Base-by-base conservation (phyloP, 2,797 vertebrate species). In the Molossus molossus region DNA sequence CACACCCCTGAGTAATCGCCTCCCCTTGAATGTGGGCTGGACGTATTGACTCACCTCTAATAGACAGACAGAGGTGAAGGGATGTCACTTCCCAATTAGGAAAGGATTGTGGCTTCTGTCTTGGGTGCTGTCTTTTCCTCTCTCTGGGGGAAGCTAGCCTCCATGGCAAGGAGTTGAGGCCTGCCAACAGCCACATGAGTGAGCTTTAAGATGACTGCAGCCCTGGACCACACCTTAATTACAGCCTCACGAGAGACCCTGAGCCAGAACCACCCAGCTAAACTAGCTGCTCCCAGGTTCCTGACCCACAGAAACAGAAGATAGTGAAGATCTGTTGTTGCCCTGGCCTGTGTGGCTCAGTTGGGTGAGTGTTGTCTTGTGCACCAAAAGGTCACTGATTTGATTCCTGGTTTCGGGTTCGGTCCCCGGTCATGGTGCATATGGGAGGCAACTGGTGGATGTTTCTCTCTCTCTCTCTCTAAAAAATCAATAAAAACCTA, bases 61-160 rank as follows among this genome's bases (percentile, higher is more conserved):
- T 14, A 57, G 62, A 45, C 5, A 53, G 53, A 50, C 21, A 81
- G n/a, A 45, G 75, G 58, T 53, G 29, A 87, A 21, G 37, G 79
- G 53, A 58, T n/a, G 14, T 60, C 10, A 21, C 40, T 91, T 93
- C 15, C 40, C 53, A 87, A 55, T 94, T 90, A 37, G 75, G 70
- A 65, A 84, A 85, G 82, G 67, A 83, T 67, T 13, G 20, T 60
- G 62, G 45, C n/a, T 77, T 93, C 92, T 62, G 70, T 86, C 80
- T 37, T 86, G 45, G 2, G 11, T 60, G 23, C 13, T 88, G 57
- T 82, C 77, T 96, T 72, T 90, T n/a, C 55, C 17, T 87, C 72
- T 37, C 40, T 83, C 18, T 87, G 33, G 60, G 64, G 33, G 65
- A 87, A 87, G 83, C 53, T 73, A 88, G 55, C 57, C 45, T 75